These are phyloP conservation scores for Radopholus similis DNA, from an alignment of 1,140 invertebrate species.

Conservation along the genomic window DNA sequence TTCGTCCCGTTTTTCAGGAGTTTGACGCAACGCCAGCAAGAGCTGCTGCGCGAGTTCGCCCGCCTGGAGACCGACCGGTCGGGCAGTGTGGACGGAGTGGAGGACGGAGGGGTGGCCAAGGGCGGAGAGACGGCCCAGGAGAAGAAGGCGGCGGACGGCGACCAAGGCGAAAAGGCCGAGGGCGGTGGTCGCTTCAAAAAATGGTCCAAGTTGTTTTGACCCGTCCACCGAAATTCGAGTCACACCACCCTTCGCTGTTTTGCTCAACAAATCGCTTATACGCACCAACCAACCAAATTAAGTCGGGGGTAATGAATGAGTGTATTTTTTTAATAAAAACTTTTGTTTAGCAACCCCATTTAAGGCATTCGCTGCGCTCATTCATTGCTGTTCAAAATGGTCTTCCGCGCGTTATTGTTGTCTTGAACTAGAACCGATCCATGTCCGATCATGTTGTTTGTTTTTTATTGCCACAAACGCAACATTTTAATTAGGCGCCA, in stretches of 20 bases:
- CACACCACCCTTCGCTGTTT: neutral
- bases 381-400: neutral
- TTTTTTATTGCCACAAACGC: too few relatives aligned
- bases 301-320: neutral
- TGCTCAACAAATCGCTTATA: neutral
- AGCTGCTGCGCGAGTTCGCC: conserved; percentile 5
- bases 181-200: neutral
- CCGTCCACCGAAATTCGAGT: too few relatives aligned
- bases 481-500: too few relatives aligned
- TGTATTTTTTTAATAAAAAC: neutral
- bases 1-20: neutral
- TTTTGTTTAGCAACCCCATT: neutral
- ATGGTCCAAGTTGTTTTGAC: neutral
- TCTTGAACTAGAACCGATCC: too few relatives aligned
- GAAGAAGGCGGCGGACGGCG: neutral
- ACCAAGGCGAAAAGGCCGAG: neutral
- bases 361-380: neutral
- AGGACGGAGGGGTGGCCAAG: neutral
- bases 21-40: neutral
- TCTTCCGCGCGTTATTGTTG: too few relatives aligned
- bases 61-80: conserved; percentile 1
- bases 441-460: too few relatives aligned
- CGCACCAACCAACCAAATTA: too few relatives aligned
- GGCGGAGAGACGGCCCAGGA: neutral
- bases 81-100: conserved; percentile 11